A percentile compares a stretch with the other conserved stretches of the same genome.
These are phyloP conservation scores for Anoplopoma fimbria DNA, from an alignment of 2,113 vertebrate species.

Conservation along the genomic window DNA sequence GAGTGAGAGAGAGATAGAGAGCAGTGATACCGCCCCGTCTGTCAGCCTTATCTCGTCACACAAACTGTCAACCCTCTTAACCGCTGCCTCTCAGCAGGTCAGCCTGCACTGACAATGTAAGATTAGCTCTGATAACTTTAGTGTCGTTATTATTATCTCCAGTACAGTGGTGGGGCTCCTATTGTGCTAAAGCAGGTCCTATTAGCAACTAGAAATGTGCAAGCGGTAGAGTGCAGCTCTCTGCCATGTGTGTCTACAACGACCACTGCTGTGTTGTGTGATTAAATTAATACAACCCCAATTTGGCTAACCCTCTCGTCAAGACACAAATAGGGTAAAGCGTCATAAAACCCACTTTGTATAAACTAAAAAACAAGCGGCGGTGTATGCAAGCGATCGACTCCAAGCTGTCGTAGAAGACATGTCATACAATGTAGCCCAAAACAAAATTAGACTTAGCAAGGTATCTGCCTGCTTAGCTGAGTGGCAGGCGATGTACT, in stretches of 20 bases:
- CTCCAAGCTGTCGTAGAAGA: not conserved
- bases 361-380: not conserved
- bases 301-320: no score
- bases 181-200: no score
- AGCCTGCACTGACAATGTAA: constrained; percentile 9
- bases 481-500: no score
- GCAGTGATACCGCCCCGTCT: not conserved
- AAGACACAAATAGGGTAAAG: no score
- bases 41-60: constrained; percentile 34
- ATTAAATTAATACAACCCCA: no score
- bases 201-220: not conserved
- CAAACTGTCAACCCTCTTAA: constrained; percentile 22
- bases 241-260: no score
- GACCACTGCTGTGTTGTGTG: no score
- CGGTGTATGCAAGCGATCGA: not conserved
- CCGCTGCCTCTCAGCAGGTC: not conserved
- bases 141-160: not conserved
- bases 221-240: no score
- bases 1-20: not conserved
- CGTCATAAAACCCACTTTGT: no score
- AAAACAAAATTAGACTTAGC: no score
- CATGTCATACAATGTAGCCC: no score
- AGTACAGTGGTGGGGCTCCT: not conserved
- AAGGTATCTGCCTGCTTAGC: no score
- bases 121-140: constrained; percentile 4